Base-by-base conservation (phyloP, 2,113 vertebrate genomes). In the Alligator sinensis region DNA sequence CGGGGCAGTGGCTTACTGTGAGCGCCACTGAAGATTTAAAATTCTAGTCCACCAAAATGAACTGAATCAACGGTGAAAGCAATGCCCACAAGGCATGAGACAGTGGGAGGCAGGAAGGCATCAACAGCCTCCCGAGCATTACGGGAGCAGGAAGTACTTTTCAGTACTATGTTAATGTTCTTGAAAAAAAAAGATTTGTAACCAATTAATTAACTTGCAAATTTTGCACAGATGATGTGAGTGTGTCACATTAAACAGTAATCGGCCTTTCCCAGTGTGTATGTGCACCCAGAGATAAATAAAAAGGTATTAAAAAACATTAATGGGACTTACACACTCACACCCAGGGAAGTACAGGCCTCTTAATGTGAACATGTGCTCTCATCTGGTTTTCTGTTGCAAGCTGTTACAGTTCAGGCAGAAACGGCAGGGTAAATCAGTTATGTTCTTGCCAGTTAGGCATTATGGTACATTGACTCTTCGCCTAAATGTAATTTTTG, bases 351-450 rank as follows among this genome's bases (percentile, higher is more conserved):
- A 30, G 34, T 0, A 18, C 9, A 34, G 24, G 57, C 59, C 21
- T 16, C 57, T 47, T 38, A 3, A 3, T 4, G 0, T 0, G 11
- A 27, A 38, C 5, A 0, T 1, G 19, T 63, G 55, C 70, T 24
- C 60, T 68, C 58, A n/a, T 6, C n/a, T 72, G 72, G 61, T 28
- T 85, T 47, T 55, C 84, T 62, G 4, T 10, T 12, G 55, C 0
- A 11, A 82, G 66, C 47, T 38, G 64, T 58, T 54, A 12, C 3
- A 1, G 16, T 9, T 62, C 63, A 9, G 76, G 84, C 47, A 70
- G 90, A 38, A 66, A 9, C 5, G 27, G 22, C 4, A 18, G 70
- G 85, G 19, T 85, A 86, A 17, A 5, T 12, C 77, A 2, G 19
- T 0, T 85, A 9, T 18, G 11, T 57, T 77, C 54, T 62, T 27